Evolutionary conservation across 2,113 vertebrate genomes (phyloP).

Genomic region (Corydoras maculifer): DNA sequence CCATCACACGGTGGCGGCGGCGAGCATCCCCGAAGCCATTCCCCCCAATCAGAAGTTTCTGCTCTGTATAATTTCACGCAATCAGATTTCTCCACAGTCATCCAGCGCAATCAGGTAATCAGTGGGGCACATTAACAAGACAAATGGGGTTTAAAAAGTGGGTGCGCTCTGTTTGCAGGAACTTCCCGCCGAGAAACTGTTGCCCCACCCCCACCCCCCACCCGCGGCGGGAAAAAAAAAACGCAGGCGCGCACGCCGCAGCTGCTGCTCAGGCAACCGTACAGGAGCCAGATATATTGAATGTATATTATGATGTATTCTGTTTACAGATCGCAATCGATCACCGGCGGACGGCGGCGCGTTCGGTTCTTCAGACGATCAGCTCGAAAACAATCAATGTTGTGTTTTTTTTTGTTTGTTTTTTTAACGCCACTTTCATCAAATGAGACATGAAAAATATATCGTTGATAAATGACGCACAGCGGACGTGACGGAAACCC

Average conservation of each 20-base stretch:
- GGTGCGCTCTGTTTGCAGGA: constrained; percentile 73
- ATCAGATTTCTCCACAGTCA: constrained; percentile 80
- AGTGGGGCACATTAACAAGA: constrained; percentile 75
- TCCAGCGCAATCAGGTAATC: constrained; percentile 80
- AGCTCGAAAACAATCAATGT: too few species aligned
- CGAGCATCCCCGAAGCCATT: constrained; percentile 64
- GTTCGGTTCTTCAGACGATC: too few species aligned
- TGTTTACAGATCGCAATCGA: constrained; percentile 21
- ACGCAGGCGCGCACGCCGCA: not conserved
- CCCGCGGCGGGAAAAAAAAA: constrained; percentile 29
- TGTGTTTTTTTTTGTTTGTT: too few species aligned
- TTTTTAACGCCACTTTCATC: too few species aligned
- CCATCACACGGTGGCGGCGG: constrained; percentile 63
- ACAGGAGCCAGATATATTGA: constrained; percentile 19
- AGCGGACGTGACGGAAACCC: too few species aligned
- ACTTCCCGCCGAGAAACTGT: constrained; percentile 66
- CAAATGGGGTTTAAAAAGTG: constrained; percentile 74
- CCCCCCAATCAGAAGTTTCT: constrained; percentile 75
- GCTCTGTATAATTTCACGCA: constrained; percentile 77
- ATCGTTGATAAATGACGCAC: too few species aligned
- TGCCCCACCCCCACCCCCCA: not conserved
- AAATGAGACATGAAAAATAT: too few species aligned
- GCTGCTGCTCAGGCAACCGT: constrained; percentile 6
- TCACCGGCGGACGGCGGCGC: not conserved
- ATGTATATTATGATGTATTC: constrained; percentile 24